These are phyloP conservation scores for Laticauda colubrina DNA, from an alignment of 2,113 vertebrate species.

Conservation along the genomic window DNA sequence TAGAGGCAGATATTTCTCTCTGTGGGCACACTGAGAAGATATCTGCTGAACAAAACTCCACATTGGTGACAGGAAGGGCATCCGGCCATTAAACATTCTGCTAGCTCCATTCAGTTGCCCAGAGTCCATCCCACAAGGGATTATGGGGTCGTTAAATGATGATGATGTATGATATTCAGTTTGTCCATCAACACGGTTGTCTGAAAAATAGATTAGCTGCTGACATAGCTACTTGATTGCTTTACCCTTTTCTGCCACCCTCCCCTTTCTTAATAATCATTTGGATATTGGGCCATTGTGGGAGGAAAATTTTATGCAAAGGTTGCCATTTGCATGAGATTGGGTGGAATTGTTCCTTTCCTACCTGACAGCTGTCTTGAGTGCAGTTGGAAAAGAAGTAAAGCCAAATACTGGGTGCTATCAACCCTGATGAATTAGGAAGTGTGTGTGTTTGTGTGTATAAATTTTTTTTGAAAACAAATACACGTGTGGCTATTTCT, in stretches of 20 bases:
- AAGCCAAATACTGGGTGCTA: background rate
- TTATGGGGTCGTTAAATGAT: too few relatives aligned
- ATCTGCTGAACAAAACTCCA: too few relatives aligned
- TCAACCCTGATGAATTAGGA: background rate
- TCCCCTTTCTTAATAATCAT: background rate
- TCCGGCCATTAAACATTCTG: too few relatives aligned
- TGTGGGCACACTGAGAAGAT: too few relatives aligned
- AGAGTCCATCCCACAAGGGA: too few relatives aligned
- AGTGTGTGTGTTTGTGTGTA: background rate
- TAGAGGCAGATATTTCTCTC: too few relatives aligned
- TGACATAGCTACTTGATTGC: conserved; percentile 18
- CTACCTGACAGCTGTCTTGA: fast-evolving
- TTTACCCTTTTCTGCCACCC: background rate
- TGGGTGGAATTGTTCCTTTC: background rate
- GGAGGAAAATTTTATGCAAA: conserved; percentile 30
- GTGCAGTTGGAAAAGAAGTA: fast-evolving
- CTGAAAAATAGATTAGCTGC: background rate
- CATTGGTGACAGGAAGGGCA: too few relatives aligned
- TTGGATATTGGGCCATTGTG: conserved; percentile 14
- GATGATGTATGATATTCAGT: background rate
- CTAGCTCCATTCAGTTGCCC: too few relatives aligned
- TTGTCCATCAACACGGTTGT: background rate
- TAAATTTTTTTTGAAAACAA: too few relatives aligned
- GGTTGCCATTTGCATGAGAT: conserved; percentile 13
- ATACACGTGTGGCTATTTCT: background rate